A percentile compares a stretch with the other conserved stretches of the same genome.
These are phyloP conservation scores for Muntiacus reevesi DNA, from an alignment of 2,113 vertebrate species.

Conservation along the genomic window DNA sequence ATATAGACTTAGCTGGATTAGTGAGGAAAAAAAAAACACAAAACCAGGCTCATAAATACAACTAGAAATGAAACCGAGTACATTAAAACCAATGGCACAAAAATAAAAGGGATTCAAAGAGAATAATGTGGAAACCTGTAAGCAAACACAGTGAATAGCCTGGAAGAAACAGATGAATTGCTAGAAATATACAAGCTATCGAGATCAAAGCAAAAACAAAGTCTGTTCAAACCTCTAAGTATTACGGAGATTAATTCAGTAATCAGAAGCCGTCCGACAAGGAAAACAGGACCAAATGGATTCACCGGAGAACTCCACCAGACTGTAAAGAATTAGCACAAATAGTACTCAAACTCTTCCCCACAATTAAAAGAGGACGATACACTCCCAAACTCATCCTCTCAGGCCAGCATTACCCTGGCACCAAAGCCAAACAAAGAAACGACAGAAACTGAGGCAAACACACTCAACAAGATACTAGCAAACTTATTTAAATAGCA, in stretches of 20 bases:
- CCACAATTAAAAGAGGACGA: background rate
- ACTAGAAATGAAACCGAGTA: background rate
- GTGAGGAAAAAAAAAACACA: background rate
- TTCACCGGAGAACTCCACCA: background rate
- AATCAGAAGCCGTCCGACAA: background rate
- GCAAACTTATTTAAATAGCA: background rate
- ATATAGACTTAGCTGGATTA: background rate
- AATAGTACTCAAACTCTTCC: background rate
- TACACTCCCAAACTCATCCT: too few relatives aligned
- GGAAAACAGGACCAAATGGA: background rate
- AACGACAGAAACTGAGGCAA: background rate
- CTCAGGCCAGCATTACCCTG: background rate
- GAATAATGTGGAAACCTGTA: background rate
- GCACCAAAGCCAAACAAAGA: background rate
- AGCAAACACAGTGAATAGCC: background rate
- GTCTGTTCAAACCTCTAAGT: background rate
- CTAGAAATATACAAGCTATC: background rate
- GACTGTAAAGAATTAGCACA: background rate
- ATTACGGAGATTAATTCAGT: background rate
- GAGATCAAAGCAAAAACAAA: background rate
- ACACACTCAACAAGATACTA: background rate
- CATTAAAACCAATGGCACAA: background rate
- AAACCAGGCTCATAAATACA: background rate
- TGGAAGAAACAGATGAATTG: background rate
- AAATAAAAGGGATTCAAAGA: background rate